Percentiles rank a stretch among this genome's conserved stretches.
These are phyloP conservation scores for Argentina silus DNA, from an alignment of 2,797 vertebrate species.

Conservation along the genomic window DNA sequence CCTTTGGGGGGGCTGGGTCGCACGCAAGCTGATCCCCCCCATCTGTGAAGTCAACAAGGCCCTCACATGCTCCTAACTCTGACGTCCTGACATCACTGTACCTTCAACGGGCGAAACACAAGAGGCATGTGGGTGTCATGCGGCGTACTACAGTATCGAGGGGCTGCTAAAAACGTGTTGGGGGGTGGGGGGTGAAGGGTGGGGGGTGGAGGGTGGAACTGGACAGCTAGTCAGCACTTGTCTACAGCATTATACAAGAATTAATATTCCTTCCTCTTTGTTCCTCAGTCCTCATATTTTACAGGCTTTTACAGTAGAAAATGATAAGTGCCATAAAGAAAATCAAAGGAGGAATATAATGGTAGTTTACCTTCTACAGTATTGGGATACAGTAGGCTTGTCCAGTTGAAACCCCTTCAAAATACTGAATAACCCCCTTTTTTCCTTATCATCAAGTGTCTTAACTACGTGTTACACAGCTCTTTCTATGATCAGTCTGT, in stretches of 20 bases:
- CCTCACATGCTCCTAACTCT: conserved; percentile 9
- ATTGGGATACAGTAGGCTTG: no score
- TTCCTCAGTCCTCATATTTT: background rate
- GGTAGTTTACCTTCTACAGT: no score
- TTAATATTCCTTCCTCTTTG: background rate
- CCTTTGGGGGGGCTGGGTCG: conserved; percentile 37
- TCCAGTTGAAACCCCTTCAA: no score
- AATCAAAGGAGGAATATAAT: background rate
- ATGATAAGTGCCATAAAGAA: background rate
- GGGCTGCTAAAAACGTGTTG: conserved; percentile 7
- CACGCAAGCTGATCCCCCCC: conserved; percentile 41
- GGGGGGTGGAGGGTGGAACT: background rate
- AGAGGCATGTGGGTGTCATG: conserved; percentile 14
- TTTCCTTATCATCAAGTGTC: background rate
- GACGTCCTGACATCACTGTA: conserved; percentile 24
- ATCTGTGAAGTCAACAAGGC: conserved; percentile 42
- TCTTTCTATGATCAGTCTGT: background rate
- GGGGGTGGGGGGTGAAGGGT: background rate
- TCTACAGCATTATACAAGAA: background rate
- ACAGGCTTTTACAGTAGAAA: background rate
- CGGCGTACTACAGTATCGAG: conserved; percentile 3
- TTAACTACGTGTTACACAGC: background rate
- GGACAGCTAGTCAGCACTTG: background rate
- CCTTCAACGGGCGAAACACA: background rate
- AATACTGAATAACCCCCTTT: no score